phyloP scores from a whole-genome alignment of 1,140 invertebrate species.

The Drosophila lowei region DNA sequence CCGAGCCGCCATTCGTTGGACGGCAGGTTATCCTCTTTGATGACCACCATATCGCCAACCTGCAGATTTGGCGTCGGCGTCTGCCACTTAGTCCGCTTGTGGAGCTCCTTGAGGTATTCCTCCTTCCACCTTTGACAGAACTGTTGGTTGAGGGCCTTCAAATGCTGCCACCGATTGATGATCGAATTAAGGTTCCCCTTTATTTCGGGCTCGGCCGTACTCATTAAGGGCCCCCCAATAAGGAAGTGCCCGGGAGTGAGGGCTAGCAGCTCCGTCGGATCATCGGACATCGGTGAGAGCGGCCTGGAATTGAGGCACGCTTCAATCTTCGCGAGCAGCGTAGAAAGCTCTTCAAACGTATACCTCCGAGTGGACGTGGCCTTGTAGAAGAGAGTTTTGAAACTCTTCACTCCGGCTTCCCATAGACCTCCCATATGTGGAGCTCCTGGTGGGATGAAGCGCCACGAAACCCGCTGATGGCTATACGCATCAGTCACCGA shows the following conservation, averaged over 20 bases:
- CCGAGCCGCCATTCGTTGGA: background rate
- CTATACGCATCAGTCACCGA: too few relatives aligned
- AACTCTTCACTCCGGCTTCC: too few relatives aligned
- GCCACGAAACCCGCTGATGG: too few relatives aligned
- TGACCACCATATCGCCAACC: background rate
- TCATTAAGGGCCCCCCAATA: background rate
- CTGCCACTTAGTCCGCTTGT: too few relatives aligned
- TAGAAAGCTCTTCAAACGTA: conserved; percentile 47
- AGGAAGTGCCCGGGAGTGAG: background rate
- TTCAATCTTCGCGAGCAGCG: conserved; percentile 42
- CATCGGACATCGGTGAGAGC: background rate
- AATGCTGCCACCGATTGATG: background rate
- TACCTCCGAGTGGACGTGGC: too few relatives aligned
- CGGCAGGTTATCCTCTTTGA: background rate
- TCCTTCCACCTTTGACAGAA: background rate
- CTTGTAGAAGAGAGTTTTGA: too few relatives aligned
- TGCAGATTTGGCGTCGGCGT: background rate
- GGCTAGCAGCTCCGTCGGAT: background rate
- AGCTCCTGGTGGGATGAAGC: too few relatives aligned
- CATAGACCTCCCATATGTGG: too few relatives aligned
- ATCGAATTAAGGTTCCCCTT: background rate
- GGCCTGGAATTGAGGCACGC: conserved; percentile 30
- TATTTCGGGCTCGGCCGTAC: background rate
- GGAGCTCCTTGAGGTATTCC: background rate
- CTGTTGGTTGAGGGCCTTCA: background rate